Evolutionary conservation across 2,888 invertebrate genomes (phyloP).

Genomic region (Drosophila borborema): DNA sequence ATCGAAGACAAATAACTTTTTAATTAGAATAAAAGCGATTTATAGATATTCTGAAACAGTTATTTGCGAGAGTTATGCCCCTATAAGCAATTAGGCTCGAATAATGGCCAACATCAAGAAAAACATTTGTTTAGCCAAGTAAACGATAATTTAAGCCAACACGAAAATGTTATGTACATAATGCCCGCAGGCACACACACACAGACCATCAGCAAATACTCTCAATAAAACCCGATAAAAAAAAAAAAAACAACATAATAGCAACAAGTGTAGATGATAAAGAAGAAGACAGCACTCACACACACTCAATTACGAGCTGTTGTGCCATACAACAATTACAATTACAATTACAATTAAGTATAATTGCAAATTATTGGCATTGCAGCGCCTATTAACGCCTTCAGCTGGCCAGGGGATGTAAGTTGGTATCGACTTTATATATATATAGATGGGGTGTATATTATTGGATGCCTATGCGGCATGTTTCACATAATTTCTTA

Average conservation of each 20-base stretch:
- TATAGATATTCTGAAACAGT: slow-evolving; percentile 8
- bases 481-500: slow-evolving; percentile 76
- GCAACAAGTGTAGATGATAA: slow-evolving; percentile 21
- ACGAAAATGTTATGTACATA: slow-evolving; percentile 61
- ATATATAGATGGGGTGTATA: slow-evolving; percentile 33
- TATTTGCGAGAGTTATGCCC: slow-evolving; percentile 42
- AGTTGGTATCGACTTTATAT: slow-evolving; percentile 18
- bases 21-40: not conserved
- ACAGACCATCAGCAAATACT: slow-evolving; percentile 58
- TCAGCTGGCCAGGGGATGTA: slow-evolving; percentile 24
- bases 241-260: slow-evolving; percentile 24
- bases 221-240: slow-evolving; percentile 52
- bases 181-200: slow-evolving; percentile 40
- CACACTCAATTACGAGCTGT: slow-evolving; percentile 56
- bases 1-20: not conserved
- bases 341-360: slow-evolving; percentile 68
- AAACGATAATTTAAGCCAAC: slow-evolving; percentile 68
- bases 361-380: slow-evolving; percentile 79
- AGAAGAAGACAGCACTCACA: slow-evolving; percentile 33
- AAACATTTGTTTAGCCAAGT: slow-evolving; percentile 72
- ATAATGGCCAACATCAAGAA: slow-evolving; percentile 44
- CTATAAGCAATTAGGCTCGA: slow-evolving; percentile 42
- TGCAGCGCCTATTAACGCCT: slow-evolving; percentile 79
- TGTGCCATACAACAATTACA: slow-evolving; percentile 48
- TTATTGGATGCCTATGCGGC: slow-evolving; percentile 69